A percentile compares a stretch with the other conserved stretches of the same genome.
Evolutionary conservation across 2,797 vertebrate genomes (phyloP).

Genomic region (Xiphophorus birchmanni): DNA sequence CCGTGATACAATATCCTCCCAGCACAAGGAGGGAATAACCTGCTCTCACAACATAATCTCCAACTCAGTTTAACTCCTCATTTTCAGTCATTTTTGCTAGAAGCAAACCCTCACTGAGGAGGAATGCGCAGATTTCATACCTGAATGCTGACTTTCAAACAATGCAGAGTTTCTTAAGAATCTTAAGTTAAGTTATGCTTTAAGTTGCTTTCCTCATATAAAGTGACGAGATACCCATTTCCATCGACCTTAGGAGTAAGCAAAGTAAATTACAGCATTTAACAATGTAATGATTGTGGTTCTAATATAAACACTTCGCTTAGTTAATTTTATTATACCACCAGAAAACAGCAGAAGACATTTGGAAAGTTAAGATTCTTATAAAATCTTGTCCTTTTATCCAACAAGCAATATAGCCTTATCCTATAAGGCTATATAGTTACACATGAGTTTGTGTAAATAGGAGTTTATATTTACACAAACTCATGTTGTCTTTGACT

Average conservation of each 20-base stretch:
- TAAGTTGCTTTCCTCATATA: background rate
- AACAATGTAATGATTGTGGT: background rate
- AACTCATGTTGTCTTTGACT: no score
- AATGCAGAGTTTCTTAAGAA: background rate
- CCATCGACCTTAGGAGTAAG: background rate
- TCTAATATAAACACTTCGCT: background rate
- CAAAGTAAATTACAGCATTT: background rate
- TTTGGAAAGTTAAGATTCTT: background rate
- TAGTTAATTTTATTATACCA: background rate
- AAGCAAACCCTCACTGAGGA: constrained; percentile 3
- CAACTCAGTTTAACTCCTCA: constrained; percentile 2
- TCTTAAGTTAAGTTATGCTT: background rate
- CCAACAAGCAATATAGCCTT: background rate
- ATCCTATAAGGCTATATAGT: no score
- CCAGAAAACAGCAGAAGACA: background rate
- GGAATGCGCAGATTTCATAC: constrained; percentile 2
- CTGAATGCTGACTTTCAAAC: background rate
- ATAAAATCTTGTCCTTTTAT: background rate
- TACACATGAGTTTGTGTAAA: no score
- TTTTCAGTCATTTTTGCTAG: constrained; percentile 14
- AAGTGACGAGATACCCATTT: background rate
- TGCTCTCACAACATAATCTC: constrained; percentile 22
- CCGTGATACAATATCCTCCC: constrained; percentile 44
- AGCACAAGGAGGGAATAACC: constrained; percentile 32
- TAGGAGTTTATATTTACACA: background rate